Evolutionary conservation across 35 echinoderm and acorn worm genomes (phyloP).

Genomic region (Lytechinus pictus): DNA sequence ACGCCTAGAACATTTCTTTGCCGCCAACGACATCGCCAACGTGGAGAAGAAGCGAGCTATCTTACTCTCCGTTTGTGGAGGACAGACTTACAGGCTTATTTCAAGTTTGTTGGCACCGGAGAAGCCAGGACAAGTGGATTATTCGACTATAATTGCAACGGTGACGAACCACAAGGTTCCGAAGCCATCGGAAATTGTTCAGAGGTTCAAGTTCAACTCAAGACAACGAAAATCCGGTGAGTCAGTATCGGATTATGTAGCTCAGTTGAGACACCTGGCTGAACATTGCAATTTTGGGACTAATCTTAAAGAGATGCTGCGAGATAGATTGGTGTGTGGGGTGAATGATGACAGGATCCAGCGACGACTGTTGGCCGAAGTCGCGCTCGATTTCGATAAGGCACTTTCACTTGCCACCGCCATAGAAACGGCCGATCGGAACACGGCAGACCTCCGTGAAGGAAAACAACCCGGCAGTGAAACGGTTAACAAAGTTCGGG

Average conservation of each 20-base stretch:
- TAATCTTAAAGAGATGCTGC: too few relatives aligned
- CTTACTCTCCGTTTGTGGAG: conserved; percentile 48
- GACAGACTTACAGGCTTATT: conserved; percentile 46
- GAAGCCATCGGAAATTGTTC: conserved; percentile 55
- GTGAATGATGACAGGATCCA: too few relatives aligned
- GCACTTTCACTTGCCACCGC: too few relatives aligned
- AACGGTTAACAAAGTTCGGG: too few relatives aligned
- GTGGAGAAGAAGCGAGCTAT: conserved; percentile 46
- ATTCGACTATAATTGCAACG: conserved; percentile 51
- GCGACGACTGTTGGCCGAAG: neutral
- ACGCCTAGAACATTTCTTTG: conserved; percentile 60
- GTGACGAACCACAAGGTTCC: conserved; percentile 70
- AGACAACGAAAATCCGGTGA: neutral
- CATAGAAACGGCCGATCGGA: too few relatives aligned
- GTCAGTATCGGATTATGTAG: neutral
- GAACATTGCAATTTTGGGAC: too few relatives aligned
- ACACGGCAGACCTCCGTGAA: too few relatives aligned
- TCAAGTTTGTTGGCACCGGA: conserved; percentile 52
- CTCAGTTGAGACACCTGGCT: neutral
- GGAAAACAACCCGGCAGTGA: too few relatives aligned
- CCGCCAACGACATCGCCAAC: conserved; percentile 57
- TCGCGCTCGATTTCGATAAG: too few relatives aligned
- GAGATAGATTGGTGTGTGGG: too few relatives aligned
- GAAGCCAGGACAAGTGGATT: conserved; percentile 48
- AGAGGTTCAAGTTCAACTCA: conserved; percentile 70